Evolutionary conservation across 2,888 invertebrate species (phyloP), one percentile per base, ranked within the genome.

Genomic region (Pilophorus perplexus): DNA sequence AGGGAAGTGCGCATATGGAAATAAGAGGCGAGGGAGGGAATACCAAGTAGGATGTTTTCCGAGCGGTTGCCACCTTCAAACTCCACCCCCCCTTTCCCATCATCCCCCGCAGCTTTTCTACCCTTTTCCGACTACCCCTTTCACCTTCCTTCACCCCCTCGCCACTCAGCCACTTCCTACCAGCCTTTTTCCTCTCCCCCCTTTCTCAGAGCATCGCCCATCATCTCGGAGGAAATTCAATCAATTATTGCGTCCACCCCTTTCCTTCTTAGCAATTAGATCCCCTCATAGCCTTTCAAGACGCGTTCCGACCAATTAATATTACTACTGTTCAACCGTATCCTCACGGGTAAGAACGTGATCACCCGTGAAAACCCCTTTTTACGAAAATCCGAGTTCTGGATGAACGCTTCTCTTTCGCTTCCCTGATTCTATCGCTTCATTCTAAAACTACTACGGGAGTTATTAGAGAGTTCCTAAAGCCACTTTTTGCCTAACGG

Each of bases 31-130:
- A 50, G 40, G 38, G 48, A 22, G 64, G 52, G 52, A 64, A 64
- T 64, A 64, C 52, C 64, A 64, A 64, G 64, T 50, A 64, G 64
- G 42, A 50, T 64, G 64, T 64, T 64, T 50, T 64, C 64, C 64
- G 52, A 64, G 64, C 52, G 64, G 50, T 52, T 64, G 28, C 64
- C 60, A 25, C 44, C 44, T 60, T 46, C n/a, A n/a, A 1, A 48
- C 22, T 27, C 44, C 46, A 18, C 25, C 46, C 14, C 27, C 44
- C 25, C 14, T 22, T n/a, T 55, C 23, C 25, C 50, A 50, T 50
- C 50, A 27, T n/a, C n/a, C n/a, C n/a, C n/a, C n/a, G n/a, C 14
- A 14, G 42, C 54, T 54, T 54, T 54, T 60, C 44, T 14, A 42
- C 25, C 59, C 60, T 60, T 27, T 60, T 44, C 33, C 20, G 5